Evolutionary conservation across 2,888 invertebrate species (phyloP).

Genomic region (Nephrotoma appendiculata): DNA sequence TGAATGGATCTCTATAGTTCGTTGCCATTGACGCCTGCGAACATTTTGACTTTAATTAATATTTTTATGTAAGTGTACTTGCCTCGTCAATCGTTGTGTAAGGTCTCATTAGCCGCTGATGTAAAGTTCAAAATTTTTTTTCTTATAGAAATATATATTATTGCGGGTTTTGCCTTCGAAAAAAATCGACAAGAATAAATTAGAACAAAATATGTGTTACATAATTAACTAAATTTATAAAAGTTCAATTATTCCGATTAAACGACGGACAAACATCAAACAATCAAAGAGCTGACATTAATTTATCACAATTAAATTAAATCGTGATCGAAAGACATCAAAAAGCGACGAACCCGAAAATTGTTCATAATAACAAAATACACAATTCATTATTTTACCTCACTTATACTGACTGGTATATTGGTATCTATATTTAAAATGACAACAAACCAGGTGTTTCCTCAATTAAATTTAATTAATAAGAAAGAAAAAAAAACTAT

Average conservation of each 20-base stretch:
- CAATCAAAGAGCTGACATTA: background rate
- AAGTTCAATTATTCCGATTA: background rate
- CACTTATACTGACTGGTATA: background rate
- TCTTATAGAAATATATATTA: too few relatives aligned
- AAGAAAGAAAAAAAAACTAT: background rate
- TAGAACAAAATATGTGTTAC: too few relatives aligned
- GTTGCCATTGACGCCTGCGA: too few relatives aligned
- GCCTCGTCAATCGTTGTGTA: too few relatives aligned
- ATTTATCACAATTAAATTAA: background rate
- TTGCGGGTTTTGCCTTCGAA: too few relatives aligned
- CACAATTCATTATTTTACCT: background rate
- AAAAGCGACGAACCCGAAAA: background rate
- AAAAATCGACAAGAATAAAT: too few relatives aligned
- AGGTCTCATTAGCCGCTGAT: too few relatives aligned
- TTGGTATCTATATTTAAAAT: background rate
- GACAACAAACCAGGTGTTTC: background rate
- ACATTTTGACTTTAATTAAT: too few relatives aligned
- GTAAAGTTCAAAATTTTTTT: too few relatives aligned
- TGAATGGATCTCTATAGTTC: too few relatives aligned
- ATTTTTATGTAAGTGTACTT: too few relatives aligned
- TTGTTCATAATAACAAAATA: background rate
- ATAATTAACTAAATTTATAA: too few relatives aligned
- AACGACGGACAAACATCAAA: background rate
- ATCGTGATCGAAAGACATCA: background rate
- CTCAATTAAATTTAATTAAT: background rate